Base-by-base conservation (phyloP, 23 tunicate species). In the Trididemnum nubilum region DNA sequence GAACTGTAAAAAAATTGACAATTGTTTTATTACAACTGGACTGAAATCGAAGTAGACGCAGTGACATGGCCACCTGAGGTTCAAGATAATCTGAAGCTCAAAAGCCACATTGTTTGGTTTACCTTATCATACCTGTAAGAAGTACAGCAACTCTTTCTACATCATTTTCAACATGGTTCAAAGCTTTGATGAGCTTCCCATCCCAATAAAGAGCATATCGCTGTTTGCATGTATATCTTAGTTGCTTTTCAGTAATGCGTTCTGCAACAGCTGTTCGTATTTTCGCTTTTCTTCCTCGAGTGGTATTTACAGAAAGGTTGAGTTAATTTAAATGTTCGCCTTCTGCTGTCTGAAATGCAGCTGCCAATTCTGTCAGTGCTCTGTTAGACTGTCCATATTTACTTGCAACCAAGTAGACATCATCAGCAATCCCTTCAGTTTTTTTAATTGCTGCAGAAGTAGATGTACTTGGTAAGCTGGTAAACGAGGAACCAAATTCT, bases 361-460 rank as follows among this genome's bases (percentile, higher is more conserved):
- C 74, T 32, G 74, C 74, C 38, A 69, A 31, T 69, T 69, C 74
- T 69, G 74, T 69, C 38, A 33, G 18, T 3, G 74, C 74, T 34
- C 38, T 69, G 39, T 69, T 69, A 5, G 74, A 33, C 21, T 4
- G 12, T 69, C 39, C 74, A 34, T 69, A 69, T 24, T 69, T 69
- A 34, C 31, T 37, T 12, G 74, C 74, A 69, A 69, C n/a, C 9
- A 69, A 69, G 38, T 34, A 69, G 37, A 37, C 74, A 3, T 31
- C 38, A 32, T 3, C 31, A 3, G 38, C 9, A 69, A 69, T 34
- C 5, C 74, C 74, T 69, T 69, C 74, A 32, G 12, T 32, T 69
- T 31, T 34, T 69, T 28, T 9, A 5, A 26, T 12, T 61, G 22
- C n/a, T 61, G 26, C 67, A 61, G 67, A 61, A n/a, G 67, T 21